Evolutionary conservation across 2,113 vertebrate species (phyloP), one percentile per base, ranked within the genome.

Genomic region (Dunckerocampus dactyliophorus): DNA sequence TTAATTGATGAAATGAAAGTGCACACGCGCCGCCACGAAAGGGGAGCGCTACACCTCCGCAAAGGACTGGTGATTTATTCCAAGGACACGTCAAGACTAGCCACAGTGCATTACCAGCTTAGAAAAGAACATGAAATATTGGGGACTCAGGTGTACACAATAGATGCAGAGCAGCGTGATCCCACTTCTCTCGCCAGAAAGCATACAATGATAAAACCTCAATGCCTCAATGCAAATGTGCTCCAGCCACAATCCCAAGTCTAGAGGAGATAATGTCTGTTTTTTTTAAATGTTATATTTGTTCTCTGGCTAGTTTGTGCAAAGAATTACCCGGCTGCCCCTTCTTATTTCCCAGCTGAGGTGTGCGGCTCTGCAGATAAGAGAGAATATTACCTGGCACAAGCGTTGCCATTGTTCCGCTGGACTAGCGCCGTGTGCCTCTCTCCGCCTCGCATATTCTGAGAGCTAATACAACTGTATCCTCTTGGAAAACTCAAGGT

Each of bases 321-420:
- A 52, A 57, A 46, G 52, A 72, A 63, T 67, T 62, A 37, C 67
- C 37, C 8, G 7, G 13, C 22, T 45, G 28, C 34, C 39, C 63
- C 39, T 4, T 65, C 59, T 63, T 78, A 47, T 64, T 64, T 59
- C 74, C 63, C 57, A 16, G 69, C 65, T 22, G 55, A 45, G 65
- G 70, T 65, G 60, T 69, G 77, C 65, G 56, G 68, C 70, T 21
- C 3, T 1, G 0, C 9, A 67, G 82, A 85, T 82, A 81, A 50
- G 15, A 82, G 69, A 72, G 59, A 75, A 73, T 81, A 82, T 79
- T 78, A 81, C 77, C 72, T 73, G 60, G 76, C 63, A 56, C 69
- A 52, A 63, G 71, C 69, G 31, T 66, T 28, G 55, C 72, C 67
- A 73, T 79, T 84, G 75, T 88, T 87, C 67, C 55, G 58, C 31